phyloP scores from a whole-genome alignment of 2,888 invertebrate species.

The Operophtera brumata region DNA sequence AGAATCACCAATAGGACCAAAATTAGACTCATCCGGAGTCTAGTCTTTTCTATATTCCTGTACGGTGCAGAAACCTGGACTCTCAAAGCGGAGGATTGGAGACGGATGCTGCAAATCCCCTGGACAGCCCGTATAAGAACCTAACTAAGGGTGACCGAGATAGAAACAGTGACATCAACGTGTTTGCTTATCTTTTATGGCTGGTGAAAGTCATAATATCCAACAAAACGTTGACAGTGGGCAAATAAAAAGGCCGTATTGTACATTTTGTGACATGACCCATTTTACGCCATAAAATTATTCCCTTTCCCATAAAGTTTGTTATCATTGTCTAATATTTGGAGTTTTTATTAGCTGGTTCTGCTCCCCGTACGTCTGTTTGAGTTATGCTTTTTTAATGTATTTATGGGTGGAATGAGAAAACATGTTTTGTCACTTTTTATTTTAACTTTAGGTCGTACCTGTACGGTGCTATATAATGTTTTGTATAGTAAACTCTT shows the following conservation, averaged over 20 bases:
- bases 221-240: constrained; percentile 62
- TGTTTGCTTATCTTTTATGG: constrained; percentile 2
- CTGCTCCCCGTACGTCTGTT: constrained; percentile 17
- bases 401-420: constrained; percentile 2
- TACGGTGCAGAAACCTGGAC: too few species aligned
- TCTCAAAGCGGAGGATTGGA: too few species aligned
- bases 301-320: constrained; percentile 57
- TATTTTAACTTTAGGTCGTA: not conserved
- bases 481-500: too few species aligned
- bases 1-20: too few species aligned
- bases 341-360: constrained; percentile 55
- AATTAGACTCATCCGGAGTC: too few species aligned
- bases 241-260: constrained; percentile 67
- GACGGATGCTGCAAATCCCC: too few species aligned
- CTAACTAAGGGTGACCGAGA: too few species aligned
- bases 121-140: too few species aligned
- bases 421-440: not conserved
- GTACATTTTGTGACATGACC: constrained; percentile 58
- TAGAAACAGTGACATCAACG: too few species aligned
- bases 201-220: constrained; percentile 50
- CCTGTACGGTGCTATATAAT: too few species aligned
- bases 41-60: too few species aligned
- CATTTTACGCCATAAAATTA: constrained; percentile 67
- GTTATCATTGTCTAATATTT: constrained; percentile 71
- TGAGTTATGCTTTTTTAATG: constrained; percentile 15